Evolutionary conservation across 2,888 invertebrate species (phyloP), one percentile per base, ranked within the genome.

Genomic region (Drosophila macrospina): DNA sequence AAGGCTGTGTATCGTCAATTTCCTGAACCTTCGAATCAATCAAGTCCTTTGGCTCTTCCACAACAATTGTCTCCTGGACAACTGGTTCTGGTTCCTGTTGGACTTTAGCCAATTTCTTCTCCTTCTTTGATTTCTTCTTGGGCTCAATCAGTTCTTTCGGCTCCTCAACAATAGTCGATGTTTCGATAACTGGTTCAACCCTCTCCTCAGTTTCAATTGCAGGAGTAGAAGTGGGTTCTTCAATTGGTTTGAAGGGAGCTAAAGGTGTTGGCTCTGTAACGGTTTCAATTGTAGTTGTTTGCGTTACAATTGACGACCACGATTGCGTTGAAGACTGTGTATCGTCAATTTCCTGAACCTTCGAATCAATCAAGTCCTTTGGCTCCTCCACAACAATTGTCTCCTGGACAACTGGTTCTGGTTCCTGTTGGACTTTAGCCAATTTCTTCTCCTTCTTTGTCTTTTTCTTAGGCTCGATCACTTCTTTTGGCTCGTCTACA

Each of bases 111-210:
- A 41, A 28, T 44, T 62, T 69, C 24, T 69, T 78, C 5, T 74
- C 74, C 32, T 66, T 74, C 34, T 59, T 78, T 6, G 48, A 0
- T 44, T 70, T 75, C 42, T 60, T 75, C 7, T 54, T 68, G 0
- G 51, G 30, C 10, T 69, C 66, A 34, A 66, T 65, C 0, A 68
- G 52, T 20, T 20, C 10, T 4, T 39, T 45, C 5, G 30, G 37
- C 8, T 37, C 16, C 16, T 39, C 16, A 39, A 15, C 7, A 15
- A 34, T n/a, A 36, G 34, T 36, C n/a, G 34, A 3, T 20, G 44
- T 44, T 44, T 44, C 26, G 3, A 20, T 20, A 20, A 26, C 28
- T 15, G 28, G 45, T 13, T 45, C 15, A 7, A 32, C 32, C 11
- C 6, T 32, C 20, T 20, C 11, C 6, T 32, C 20, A 20, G 5